Evolutionary conservation across 2,888 invertebrate species (phyloP), one percentile per base, ranked within the genome.

Genomic region (Nysson spinosus): DNA sequence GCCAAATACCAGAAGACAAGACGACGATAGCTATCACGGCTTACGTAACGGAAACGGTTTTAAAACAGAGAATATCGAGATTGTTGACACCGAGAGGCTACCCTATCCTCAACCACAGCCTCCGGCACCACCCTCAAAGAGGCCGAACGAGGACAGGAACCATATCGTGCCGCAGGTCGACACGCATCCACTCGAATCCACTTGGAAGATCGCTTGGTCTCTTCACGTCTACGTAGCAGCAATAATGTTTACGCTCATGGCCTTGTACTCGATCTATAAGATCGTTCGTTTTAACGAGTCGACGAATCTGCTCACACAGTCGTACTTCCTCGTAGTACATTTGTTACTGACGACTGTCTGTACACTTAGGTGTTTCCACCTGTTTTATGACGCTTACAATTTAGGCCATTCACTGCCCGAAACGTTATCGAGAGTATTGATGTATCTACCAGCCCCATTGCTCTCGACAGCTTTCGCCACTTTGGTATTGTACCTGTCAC

Each of bases 371-470:
- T 95, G 96, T 77, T 93, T 95, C 78, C 96, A 96, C 83, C 90
- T 97, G 76, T 94, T 96, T 77, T 95, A 96, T 83, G 97, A 97
- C 88, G 95, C 96, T 0, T 97, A 97, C 85, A 97, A 97, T 83
- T 92, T 95, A n/a, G 92, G 93, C 64, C 91, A 91, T 63, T 94
- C 94, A 0, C 91, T 96, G 83, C 95, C 94, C 58, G 87, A 87
- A 16, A 93, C 94, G 62, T 88, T 96, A 24, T 95, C 96, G 49
- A 94, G 95, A 82, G 92, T 96, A 44, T 88, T 97, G 30, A 91
- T 96, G 67, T 95, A 95, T 83, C 91, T 96, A 55, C 96, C 95
- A 0, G 93, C 95, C 66, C 96, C 96, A 66, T 92, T 96, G 79
- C 87, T 97, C 26, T 95, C 96, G 14, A 93, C 96, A n/a, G 94